Evolutionary conservation across 37 sponge, comb jelly and placozoan species (phyloP).

Genomic region (Crambe crambe): DNA sequence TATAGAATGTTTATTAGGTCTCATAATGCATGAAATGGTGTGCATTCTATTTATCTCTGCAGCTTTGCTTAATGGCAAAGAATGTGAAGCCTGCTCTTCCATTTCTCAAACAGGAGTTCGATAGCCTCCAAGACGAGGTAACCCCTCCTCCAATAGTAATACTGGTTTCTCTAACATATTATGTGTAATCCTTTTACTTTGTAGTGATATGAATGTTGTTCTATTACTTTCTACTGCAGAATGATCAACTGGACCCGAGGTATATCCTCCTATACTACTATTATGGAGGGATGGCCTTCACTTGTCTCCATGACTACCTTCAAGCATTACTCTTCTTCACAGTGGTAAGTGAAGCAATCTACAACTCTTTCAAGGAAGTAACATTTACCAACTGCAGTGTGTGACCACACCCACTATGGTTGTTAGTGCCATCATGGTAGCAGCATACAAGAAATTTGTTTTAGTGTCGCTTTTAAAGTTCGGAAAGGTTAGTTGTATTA

Average conservation of each 20-base stretch:
- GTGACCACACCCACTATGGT: slow-evolving; percentile 81
- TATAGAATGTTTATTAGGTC: no score
- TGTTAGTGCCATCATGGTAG: slow-evolving; percentile 92
- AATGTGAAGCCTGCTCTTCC: slow-evolving; percentile 83
- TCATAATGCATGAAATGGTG: no score
- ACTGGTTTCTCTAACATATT: no score
- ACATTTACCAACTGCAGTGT: slow-evolving; percentile 43
- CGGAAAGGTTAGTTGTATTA: slow-evolving; percentile 65
- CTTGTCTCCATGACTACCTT: slow-evolving; percentile 80
- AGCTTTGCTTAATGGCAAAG: slow-evolving; percentile 85
- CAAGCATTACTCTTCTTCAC: slow-evolving; percentile 82
- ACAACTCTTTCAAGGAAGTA: no score
- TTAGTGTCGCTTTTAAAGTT: slow-evolving; percentile 82
- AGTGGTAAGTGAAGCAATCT: slow-evolving; percentile 54
- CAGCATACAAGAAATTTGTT: slow-evolving; percentile 94
- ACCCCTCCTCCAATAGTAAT: background rate
- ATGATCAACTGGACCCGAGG: slow-evolving; percentile 67
- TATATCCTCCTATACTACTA: slow-evolving; percentile 85
- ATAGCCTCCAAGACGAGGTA: slow-evolving; percentile 71
- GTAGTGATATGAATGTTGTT: background rate
- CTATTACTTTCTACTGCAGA: slow-evolving; percentile 28
- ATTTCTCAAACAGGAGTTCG: slow-evolving; percentile 68
- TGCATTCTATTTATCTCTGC: no score
- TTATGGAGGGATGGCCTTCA: slow-evolving; percentile 94
- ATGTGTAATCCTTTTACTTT: no score